These are phyloP conservation scores for Dendronephthya gigantea DNA, from an alignment of 64 coral and sea anemone genomes.

Conservation along the genomic window DNA sequence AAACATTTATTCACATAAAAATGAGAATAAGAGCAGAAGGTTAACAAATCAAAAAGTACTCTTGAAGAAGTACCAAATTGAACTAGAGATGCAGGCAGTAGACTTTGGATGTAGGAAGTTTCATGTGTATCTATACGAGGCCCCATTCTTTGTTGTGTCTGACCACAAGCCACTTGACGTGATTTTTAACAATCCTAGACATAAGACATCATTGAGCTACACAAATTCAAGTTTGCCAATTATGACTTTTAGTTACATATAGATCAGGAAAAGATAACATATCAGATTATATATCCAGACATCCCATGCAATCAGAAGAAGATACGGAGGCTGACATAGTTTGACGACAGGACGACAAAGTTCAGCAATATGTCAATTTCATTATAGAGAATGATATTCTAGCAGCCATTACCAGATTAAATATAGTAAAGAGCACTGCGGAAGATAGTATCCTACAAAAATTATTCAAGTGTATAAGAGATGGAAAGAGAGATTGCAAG, in stretches of 20 bases:
- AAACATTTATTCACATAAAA: too few species aligned
- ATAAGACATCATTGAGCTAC: background rate
- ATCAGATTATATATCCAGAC: background rate
- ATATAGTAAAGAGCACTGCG: background rate
- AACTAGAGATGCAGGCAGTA: conserved; percentile 18
- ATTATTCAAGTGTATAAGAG: background rate
- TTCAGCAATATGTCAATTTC: background rate
- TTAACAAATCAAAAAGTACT: too few species aligned
- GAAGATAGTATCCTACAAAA: background rate
- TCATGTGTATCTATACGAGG: background rate
- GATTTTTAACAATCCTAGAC: background rate
- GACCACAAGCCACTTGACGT: conserved; percentile 26
- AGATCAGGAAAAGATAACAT: background rate
- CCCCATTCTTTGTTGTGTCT: background rate
- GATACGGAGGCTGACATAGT: background rate
- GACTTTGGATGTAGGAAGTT: conserved; percentile 30
- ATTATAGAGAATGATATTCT: background rate
- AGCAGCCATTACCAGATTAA: background rate
- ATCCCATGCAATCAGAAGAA: background rate
- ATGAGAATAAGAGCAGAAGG: too few species aligned
- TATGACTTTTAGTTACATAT: background rate
- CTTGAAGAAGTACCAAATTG: too few species aligned
- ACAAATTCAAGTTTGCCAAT: background rate
- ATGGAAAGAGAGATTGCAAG: background rate
- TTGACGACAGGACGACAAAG: background rate